Conservation (phyloP, 2,888 invertebrate genomes). For the Chymomyza amoena region DNA sequence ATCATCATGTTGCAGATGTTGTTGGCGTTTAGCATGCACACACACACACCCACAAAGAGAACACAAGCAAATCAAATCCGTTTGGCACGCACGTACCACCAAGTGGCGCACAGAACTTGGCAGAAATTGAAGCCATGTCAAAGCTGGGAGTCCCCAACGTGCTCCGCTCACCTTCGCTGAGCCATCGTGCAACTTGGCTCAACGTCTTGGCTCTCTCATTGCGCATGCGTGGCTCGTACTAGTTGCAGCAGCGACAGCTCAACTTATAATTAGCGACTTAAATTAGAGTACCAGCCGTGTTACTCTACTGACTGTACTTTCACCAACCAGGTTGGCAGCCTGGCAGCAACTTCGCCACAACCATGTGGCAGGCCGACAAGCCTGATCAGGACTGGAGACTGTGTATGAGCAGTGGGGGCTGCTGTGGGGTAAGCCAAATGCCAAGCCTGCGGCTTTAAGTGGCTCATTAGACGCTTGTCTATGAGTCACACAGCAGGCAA, state of each 20-base stretch:
- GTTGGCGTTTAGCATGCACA: slow-evolving; percentile 12
- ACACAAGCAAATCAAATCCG: slow-evolving; percentile 56
- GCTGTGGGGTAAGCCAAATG: slow-evolving; percentile 14
- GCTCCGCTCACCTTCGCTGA: slow-evolving; percentile 24
- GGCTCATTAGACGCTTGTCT: slow-evolving; percentile 52
- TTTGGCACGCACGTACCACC: slow-evolving; percentile 64
- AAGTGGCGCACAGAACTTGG: background rate
- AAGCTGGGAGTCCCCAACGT: background rate
- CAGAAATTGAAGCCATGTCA: background rate
- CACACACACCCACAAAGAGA: slow-evolving; percentile 20
- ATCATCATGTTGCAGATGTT: slow-evolving; percentile 50
- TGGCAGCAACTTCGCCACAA: background rate
- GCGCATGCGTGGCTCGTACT: slow-evolving; percentile 60
- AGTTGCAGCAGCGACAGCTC: slow-evolving; percentile 17
- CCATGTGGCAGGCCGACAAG: background rate
- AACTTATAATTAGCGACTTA: slow-evolving; percentile 61
- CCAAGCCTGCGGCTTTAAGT: slow-evolving; percentile 30
- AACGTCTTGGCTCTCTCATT: slow-evolving; percentile 52
- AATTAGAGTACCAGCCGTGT: slow-evolving; percentile 51
- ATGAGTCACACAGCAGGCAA: slow-evolving; percentile 10
- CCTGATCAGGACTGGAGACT: background rate
- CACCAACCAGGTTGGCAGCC: background rate
- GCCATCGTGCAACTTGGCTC: slow-evolving; percentile 30
- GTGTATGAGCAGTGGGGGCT: slow-evolving; percentile 9
- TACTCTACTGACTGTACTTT: background rate